phyloP scores from a whole-genome alignment of 2,888 invertebrate genomes.

The Synanthedon myopaeformis region DNA sequence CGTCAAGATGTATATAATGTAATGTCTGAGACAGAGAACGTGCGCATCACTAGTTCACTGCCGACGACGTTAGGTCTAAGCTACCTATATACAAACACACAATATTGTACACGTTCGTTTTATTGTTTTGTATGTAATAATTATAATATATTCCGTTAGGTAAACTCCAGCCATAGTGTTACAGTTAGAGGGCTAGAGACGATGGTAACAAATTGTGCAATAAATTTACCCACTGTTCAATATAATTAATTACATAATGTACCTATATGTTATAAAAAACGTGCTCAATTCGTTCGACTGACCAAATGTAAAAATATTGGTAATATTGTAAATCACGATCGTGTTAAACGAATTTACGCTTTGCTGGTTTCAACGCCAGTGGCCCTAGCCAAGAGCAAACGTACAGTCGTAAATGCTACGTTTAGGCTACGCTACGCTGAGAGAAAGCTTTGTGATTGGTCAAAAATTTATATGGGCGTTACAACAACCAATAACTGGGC shows the following conservation, averaged over 20 bases:
- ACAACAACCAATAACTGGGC: too few species aligned
- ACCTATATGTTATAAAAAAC: slow-evolving; percentile 16
- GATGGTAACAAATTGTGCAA: slow-evolving; percentile 47
- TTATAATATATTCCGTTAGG: slow-evolving; percentile 23
- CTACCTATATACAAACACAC: slow-evolving; percentile 35
- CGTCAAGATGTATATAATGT: slow-evolving; percentile 4
- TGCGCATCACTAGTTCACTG: slow-evolving; percentile 44
- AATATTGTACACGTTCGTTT: slow-evolving; percentile 24
- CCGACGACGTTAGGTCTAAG: slow-evolving; percentile 45
- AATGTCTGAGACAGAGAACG: slow-evolving; percentile 20
- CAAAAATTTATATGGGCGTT: too few species aligned
- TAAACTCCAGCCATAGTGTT: slow-evolving; percentile 37
- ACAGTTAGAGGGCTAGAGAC: slow-evolving; percentile 44
- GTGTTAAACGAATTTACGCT: slow-evolving; percentile 28
- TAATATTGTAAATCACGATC: slow-evolving; percentile 11
- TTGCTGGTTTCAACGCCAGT: slow-evolving; percentile 10
- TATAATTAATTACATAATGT: slow-evolving; percentile 31
- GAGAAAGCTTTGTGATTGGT: too few species aligned
- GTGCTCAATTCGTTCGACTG: slow-evolving; percentile 68
- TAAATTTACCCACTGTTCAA: slow-evolving; percentile 50
- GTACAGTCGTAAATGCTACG: too few species aligned
- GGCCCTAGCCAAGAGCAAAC: too few species aligned
- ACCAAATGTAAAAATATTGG: slow-evolving; percentile 53
- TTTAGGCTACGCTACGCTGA: too few species aligned
- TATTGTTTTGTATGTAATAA: slow-evolving; percentile 15